Percentiles rank a stretch among this genome's conserved stretches.
Evolutionary conservation across 2,888 invertebrate species (phyloP).

Genomic region (Cheiracanthium punctorium): DNA sequence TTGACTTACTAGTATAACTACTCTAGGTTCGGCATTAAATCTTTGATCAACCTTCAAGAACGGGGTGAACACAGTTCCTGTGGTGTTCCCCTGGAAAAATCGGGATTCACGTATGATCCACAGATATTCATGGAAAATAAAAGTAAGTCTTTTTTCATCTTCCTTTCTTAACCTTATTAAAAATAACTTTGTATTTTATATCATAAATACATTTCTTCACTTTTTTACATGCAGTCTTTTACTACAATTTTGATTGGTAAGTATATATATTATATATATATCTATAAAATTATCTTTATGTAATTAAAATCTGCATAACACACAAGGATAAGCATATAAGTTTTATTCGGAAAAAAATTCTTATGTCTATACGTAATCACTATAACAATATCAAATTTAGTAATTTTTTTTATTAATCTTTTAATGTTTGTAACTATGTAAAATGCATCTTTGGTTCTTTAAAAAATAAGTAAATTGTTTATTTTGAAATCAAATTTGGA

Average conservation of each 20-base stretch:
- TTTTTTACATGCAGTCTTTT: conserved; percentile 82
- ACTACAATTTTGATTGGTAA: conserved; percentile 88
- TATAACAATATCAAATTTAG: no score
- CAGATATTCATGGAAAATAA: conserved; percentile 88
- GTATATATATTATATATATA: conserved; percentile 70
- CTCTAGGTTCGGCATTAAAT: conserved; percentile 85
- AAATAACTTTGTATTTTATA: not conserved
- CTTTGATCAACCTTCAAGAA: conserved; percentile 89
- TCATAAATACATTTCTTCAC: not conserved
- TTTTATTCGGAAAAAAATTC: no score
- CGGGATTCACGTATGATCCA: conserved; percentile 91
- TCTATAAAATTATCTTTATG: no score
- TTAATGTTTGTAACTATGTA: no score
- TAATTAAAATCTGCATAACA: no score
- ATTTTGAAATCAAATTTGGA: no score
- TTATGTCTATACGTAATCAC: no score
- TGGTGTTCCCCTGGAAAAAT: conserved; percentile 82
- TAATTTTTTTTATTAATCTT: no score
- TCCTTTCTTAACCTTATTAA: not conserved
- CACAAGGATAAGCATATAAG: no score
- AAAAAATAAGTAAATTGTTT: no score
- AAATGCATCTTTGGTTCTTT: no score
- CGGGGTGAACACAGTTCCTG: conserved; percentile 91
- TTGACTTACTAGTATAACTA: no score
- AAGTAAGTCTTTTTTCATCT: conserved; percentile 79